These are phyloP conservation scores for Lophochroa leadbeateri DNA, from an alignment of 2,113 vertebrate genomes.

Conservation along the genomic window DNA sequence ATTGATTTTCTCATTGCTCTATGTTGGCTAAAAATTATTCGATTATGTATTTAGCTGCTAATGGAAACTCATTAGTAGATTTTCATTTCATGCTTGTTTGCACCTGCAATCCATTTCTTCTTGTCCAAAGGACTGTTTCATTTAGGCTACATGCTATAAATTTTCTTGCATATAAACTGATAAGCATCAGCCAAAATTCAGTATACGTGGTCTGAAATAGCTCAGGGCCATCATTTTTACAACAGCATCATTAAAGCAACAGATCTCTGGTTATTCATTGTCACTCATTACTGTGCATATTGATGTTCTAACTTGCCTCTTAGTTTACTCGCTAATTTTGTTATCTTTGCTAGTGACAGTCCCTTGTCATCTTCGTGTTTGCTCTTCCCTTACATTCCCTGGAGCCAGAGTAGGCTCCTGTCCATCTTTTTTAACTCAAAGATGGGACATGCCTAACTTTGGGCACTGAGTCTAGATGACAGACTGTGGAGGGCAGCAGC, in stretches of 20 bases:
- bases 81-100: slow-evolving; percentile 74
- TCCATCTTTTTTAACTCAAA: neutral
- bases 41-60: slow-evolving; percentile 73
- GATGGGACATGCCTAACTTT: rapidly evolving
- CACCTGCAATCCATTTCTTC: slow-evolving; percentile 64
- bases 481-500: neutral
- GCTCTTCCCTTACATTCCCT: neutral
- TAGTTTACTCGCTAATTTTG: neutral
- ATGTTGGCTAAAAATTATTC: slow-evolving; percentile 58
- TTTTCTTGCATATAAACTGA: slow-evolving; percentile 1
- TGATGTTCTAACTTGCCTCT: neutral
- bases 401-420: neutral
- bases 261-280: neutral
- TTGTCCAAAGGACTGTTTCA: slow-evolving; percentile 32
- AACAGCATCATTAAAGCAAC: neutral
- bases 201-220: neutral
- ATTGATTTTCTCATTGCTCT: slow-evolving; percentile 65
- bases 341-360: neutral
- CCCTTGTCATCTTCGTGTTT: neutral
- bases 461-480: neutral
- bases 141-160: slow-evolving; percentile 12
- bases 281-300: neutral
- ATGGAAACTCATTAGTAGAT: slow-evolving; percentile 74
- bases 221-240: neutral
- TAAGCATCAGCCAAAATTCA: neutral